Percentiles rank a stretch among this genome's conserved stretches.
These are phyloP conservation scores for Pseudomyrmex pallidus DNA, from an alignment of 1,140 invertebrate species.

Conservation along the genomic window DNA sequence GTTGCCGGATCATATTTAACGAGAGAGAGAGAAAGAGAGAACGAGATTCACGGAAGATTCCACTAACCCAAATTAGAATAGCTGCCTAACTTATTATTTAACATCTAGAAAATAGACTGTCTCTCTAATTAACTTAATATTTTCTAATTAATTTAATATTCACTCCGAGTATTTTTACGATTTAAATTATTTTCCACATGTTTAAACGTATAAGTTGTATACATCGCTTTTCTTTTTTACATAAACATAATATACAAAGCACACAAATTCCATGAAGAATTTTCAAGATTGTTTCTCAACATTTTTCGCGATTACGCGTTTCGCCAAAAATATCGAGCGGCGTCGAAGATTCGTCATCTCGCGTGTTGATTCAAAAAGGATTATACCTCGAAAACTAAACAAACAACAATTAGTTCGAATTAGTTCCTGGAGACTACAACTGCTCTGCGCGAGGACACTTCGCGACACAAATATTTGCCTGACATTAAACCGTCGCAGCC, in stretches of 20 bases:
- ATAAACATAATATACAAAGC: background rate
- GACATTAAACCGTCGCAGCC: background rate
- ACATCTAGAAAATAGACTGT: background rate
- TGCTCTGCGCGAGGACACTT: constrained; percentile 10
- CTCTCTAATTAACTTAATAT: too few relatives aligned
- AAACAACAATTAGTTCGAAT: constrained; percentile 40
- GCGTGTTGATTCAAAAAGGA: background rate
- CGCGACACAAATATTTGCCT: constrained; percentile 26
- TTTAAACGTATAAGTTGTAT: background rate
- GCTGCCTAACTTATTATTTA: background rate
- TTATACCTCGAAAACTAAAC: background rate
- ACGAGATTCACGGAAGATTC: constrained; percentile 7
- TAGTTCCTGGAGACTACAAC: constrained; percentile 18
- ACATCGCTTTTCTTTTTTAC: too few relatives aligned
- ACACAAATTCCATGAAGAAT: background rate
- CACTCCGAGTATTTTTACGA: background rate
- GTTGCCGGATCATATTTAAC: background rate
- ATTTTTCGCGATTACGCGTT: background rate
- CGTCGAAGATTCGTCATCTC: background rate
- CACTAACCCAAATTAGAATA: background rate
- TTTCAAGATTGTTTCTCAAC: too few relatives aligned
- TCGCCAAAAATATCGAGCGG: background rate
- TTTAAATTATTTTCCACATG: constrained; percentile 13
- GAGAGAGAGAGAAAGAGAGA: background rate
- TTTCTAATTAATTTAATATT: background rate